A percentile compares a stretch with the other conserved stretches of the same genome.
phyloP scores from a whole-genome alignment of 2,888 invertebrate genomes.

The Caenorhabditis japonica region DNA sequence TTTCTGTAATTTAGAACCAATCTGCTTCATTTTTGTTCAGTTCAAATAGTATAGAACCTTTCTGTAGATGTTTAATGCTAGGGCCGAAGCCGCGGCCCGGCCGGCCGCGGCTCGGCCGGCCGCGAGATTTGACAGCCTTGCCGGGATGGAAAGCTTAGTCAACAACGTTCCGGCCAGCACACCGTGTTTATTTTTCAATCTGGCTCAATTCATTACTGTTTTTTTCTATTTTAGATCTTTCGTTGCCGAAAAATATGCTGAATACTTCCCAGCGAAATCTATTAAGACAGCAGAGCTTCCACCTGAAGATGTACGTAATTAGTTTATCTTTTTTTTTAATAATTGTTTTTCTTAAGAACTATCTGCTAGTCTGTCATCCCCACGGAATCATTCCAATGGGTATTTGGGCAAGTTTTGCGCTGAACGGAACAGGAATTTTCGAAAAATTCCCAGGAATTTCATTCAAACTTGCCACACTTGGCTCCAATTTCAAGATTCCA shows the following conservation, averaged over 20 bases:
- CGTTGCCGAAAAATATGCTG: background rate
- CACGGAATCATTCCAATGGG: slow-evolving; percentile 2
- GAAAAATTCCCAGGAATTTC: slow-evolving; percentile 78
- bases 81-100: no score
- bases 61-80: no score
- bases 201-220: no score
- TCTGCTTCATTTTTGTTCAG: no score
- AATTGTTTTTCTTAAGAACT: slow-evolving; percentile 1
- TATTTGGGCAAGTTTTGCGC: background rate
- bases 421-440: background rate
- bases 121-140: no score
- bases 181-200: no score
- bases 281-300: slow-evolving; percentile 10
- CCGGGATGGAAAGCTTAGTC: no score
- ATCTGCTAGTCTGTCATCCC: slow-evolving; percentile 1
- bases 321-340: background rate
- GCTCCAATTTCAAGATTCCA: slow-evolving; percentile 82
- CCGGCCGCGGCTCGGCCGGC: no score
- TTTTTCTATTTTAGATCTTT: background rate
- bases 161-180: no score
- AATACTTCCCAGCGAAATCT: slow-evolving; percentile 10
- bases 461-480: slow-evolving; percentile 81
- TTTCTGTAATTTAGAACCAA: no score
- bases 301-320: background rate
- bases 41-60: no score